Conservation (phyloP, 2,888 invertebrate genomes). For the Acronicta psi region DNA sequence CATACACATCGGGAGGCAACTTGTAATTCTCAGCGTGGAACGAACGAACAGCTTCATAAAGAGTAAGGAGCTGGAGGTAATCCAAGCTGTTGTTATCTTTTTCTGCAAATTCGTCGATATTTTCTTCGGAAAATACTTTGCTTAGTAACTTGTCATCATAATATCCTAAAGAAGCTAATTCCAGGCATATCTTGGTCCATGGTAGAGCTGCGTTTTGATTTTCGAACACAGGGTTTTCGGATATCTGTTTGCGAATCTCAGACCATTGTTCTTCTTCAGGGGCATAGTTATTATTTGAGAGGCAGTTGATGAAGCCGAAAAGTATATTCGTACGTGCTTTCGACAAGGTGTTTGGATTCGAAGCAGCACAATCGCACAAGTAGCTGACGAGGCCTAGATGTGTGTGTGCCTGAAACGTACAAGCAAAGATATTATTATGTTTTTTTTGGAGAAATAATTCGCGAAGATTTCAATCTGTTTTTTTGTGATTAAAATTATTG, state of each 20-base stretch:
- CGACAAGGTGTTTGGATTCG: constrained; percentile 76
- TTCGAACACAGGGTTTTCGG: constrained; percentile 75
- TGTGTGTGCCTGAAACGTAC: constrained; percentile 84
- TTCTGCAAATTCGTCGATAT: constrained; percentile 76
- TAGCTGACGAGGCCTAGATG: constrained; percentile 89
- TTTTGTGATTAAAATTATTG: too few species aligned
- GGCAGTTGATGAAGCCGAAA: constrained; percentile 85
- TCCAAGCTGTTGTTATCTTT: constrained; percentile 79
- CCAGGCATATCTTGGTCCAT: constrained; percentile 87
- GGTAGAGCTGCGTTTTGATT: constrained; percentile 78
- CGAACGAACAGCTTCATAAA: constrained; percentile 88
- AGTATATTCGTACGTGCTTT: constrained; percentile 77
- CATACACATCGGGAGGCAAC: constrained; percentile 76
- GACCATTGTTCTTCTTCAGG: constrained; percentile 87
- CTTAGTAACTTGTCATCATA: constrained; percentile 87
- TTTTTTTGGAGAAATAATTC: too few species aligned
- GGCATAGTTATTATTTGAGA: constrained; percentile 90
- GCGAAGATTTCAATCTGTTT: too few species aligned
- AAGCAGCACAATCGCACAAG: constrained; percentile 82
- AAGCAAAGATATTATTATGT: too few species aligned
- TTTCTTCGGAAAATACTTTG: constrained; percentile 85
- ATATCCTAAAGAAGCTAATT: constrained; percentile 89
- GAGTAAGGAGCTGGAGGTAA: constrained; percentile 82
- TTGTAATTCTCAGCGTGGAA: constrained; percentile 78
- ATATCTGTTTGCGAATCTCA: constrained; percentile 77